These are phyloP conservation scores for Asteroscopus sphinx DNA, from an alignment of 2,888 invertebrate species.

Conservation along the genomic window DNA sequence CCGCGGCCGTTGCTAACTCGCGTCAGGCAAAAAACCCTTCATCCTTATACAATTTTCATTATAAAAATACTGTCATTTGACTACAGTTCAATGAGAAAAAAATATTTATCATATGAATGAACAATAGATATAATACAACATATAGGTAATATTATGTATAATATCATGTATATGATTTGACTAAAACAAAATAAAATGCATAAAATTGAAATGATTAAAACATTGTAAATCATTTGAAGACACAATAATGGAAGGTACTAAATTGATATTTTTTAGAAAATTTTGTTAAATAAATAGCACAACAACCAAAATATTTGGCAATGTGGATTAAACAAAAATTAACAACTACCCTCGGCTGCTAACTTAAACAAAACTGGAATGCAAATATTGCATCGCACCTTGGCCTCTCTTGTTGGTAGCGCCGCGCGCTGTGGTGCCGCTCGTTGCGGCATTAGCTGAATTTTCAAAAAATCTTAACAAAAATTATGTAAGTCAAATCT, in stretches of 20 bases:
- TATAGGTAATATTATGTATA: slow-evolving; percentile 80
- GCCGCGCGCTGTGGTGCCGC: slow-evolving; percentile 51
- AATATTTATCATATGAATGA: slow-evolving; percentile 85
- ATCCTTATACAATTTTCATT: slow-evolving; percentile 88
- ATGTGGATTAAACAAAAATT: slow-evolving; percentile 85
- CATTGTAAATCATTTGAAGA: slow-evolving; percentile 85
- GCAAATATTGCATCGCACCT: slow-evolving; percentile 89
- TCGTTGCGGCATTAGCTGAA: too few species aligned
- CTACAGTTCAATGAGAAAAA: slow-evolving; percentile 89
- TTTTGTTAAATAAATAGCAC: slow-evolving; percentile 87
- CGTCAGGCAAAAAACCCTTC: slow-evolving; percentile 83
- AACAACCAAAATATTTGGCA: slow-evolving; percentile 89
- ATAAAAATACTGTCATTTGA: slow-evolving; percentile 91
- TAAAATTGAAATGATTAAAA: slow-evolving; percentile 88
- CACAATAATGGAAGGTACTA: slow-evolving; percentile 87
- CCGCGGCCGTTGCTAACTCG: slow-evolving; percentile 47
- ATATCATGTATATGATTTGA: slow-evolving; percentile 89
- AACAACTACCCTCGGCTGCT: slow-evolving; percentile 84
- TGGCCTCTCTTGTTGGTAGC: slow-evolving; percentile 69
- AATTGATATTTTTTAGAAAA: slow-evolving; percentile 83
- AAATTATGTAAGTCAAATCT: too few species aligned
- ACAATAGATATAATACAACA: slow-evolving; percentile 86
- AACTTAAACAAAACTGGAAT: slow-evolving; percentile 88
- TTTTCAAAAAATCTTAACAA: too few species aligned
- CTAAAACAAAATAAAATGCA: slow-evolving; percentile 89